Evolutionary conservation across 2,113 vertebrate genomes (phyloP).

Genomic region (Etheostoma spectabile): DNA sequence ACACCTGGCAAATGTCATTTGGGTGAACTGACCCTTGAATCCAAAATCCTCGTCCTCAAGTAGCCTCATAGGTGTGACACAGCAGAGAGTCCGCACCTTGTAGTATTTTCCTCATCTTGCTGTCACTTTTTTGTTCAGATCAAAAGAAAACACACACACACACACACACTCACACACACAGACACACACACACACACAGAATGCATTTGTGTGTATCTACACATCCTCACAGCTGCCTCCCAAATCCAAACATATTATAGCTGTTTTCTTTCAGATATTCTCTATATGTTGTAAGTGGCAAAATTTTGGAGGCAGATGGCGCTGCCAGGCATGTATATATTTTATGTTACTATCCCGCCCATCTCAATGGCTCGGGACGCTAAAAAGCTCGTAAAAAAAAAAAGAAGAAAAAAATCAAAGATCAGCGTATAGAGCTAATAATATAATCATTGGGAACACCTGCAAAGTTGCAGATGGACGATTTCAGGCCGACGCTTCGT

Average conservation of each 20-base stretch:
- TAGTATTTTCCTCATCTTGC: neutral
- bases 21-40: too few relatives aligned
- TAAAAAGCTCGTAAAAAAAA: slow-evolving; percentile 79
- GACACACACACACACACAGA: neutral
- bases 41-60: neutral
- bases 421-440: slow-evolving; percentile 98
- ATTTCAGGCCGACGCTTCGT: slow-evolving; percentile 92
- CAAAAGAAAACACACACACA: slow-evolving; percentile 7
- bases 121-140: neutral
- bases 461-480: slow-evolving; percentile 98
- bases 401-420: slow-evolving; percentile 88
- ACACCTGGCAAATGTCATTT: neutral
- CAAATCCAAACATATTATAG: slow-evolving; percentile 25
- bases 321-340: slow-evolving; percentile 88
- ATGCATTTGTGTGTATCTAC: neutral
- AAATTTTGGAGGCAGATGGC: slow-evolving; percentile 90
- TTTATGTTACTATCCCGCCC: slow-evolving; percentile 77
- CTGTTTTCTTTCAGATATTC: slow-evolving; percentile 1
- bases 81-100: neutral
- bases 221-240: slow-evolving; percentile 1
- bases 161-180: slow-evolving; percentile 13
- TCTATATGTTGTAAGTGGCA: slow-evolving; percentile 39
- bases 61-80: neutral
- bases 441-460: slow-evolving; percentile 99
- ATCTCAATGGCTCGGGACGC: slow-evolving; percentile 84